A percentile compares a stretch with the other conserved stretches of the same genome.
phyloP scores from a whole-genome alignment of 2,888 invertebrate species.

The Lithophane socia region DNA sequence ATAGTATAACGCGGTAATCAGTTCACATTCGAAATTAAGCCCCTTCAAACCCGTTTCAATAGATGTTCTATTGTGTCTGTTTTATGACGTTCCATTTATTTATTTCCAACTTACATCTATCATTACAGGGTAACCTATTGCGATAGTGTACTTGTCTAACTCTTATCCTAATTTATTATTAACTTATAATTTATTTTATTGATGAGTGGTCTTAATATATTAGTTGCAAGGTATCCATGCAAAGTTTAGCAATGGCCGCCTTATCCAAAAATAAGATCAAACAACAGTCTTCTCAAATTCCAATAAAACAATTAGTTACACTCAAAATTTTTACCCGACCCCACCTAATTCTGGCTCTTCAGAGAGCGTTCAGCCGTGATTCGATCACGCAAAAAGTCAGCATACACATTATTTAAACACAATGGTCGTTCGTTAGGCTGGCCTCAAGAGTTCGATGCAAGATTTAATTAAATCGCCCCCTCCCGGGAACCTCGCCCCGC shows the following conservation, averaged over 20 bases:
- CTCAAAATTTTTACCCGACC: slow-evolving; percentile 59
- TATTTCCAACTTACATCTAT: too few species aligned
- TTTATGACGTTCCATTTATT: not conserved
- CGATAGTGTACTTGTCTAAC: too few species aligned
- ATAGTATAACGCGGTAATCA: not conserved
- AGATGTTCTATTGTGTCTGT: not conserved
- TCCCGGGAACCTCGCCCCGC: slow-evolving; percentile 65
- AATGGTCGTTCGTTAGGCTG: slow-evolving; percentile 89
- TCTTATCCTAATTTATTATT: too few species aligned
- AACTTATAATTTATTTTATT: too few species aligned
- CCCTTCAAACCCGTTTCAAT: not conserved
- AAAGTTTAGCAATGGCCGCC: not conserved
- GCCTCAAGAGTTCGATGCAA: slow-evolving; percentile 91
- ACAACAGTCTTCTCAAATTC: slow-evolving; percentile 40
- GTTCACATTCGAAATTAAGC: not conserved
- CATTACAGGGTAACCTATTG: too few species aligned
- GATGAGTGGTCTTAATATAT: not conserved
- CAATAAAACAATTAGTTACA: slow-evolving; percentile 46
- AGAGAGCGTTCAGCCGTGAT: slow-evolving; percentile 71
- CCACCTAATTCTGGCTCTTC: slow-evolving; percentile 71
- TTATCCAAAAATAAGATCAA: slow-evolving; percentile 43
- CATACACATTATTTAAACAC: slow-evolving; percentile 89
- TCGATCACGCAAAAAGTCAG: slow-evolving; percentile 84
- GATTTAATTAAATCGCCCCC: slow-evolving; percentile 91
- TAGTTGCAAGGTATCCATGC: not conserved